These are phyloP conservation scores for Acanthoscelides obtectus DNA, from an alignment of 2,888 invertebrate genomes.

Conservation along the genomic window DNA sequence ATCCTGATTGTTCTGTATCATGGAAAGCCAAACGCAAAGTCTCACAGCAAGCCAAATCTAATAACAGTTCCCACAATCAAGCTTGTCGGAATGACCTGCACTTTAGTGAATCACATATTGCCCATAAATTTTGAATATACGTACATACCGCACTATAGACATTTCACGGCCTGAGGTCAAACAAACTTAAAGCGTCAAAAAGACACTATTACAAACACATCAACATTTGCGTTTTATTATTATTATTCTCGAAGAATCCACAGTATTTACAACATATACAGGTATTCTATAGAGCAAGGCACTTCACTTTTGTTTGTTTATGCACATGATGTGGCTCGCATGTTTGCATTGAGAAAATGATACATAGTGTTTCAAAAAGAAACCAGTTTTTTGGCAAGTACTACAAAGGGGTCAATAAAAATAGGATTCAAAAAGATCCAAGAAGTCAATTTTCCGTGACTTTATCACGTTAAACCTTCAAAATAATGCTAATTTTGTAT, in stretches of 20 bases:
- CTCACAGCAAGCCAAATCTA: background rate
- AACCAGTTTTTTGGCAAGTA: no score
- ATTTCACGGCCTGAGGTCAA: background rate
- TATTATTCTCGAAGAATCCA: background rate
- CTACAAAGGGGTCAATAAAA: no score
- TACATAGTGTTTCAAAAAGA: no score
- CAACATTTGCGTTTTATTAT: background rate
- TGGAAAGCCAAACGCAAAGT: no score
- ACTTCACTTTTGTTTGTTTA: background rate
- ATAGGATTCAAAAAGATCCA: no score
- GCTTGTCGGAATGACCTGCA: background rate
- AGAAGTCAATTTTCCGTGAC: no score
- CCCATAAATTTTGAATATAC: background rate
- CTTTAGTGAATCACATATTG: background rate
- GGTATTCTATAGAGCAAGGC: background rate
- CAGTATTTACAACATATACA: background rate
- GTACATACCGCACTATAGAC: background rate
- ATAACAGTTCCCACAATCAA: background rate
- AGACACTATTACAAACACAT: background rate
- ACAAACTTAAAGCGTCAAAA: background rate
- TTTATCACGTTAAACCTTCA: no score
- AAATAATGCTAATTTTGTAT: no score
- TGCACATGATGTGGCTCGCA: background rate
- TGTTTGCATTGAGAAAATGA: background rate
- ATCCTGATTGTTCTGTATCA: no score